These are phyloP conservation scores for Auanema freiburgensis DNA, from an alignment of 2,888 invertebrate species.

Conservation along the genomic window DNA sequence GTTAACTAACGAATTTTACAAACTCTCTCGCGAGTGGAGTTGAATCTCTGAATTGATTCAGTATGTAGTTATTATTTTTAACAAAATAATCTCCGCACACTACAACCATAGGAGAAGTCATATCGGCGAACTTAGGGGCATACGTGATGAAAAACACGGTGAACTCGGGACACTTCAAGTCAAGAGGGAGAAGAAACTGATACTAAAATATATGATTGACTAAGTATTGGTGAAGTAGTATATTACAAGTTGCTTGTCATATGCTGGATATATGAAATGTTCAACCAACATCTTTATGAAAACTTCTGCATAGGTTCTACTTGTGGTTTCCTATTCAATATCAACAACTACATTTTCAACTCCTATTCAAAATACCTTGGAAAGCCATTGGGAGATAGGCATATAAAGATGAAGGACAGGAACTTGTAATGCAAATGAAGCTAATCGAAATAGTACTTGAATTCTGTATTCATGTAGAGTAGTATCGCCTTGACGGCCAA, in stretches of 20 bases:
- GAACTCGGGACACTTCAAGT: slow-evolving; percentile 33
- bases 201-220: slow-evolving; percentile 24
- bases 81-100: slow-evolving; percentile 18
- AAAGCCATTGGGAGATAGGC: slow-evolving; percentile 35
- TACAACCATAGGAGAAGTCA: slow-evolving; percentile 15
- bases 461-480: slow-evolving; percentile 32
- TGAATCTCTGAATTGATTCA: slow-evolving; percentile 29
- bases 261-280: slow-evolving; percentile 28
- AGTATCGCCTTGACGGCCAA: slow-evolving; percentile 37
- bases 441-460: slow-evolving; percentile 24
- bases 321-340: slow-evolving; percentile 11
- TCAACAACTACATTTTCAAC: slow-evolving; percentile 1
- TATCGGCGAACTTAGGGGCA: slow-evolving; percentile 23
- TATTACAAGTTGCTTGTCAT: slow-evolving; percentile 17
- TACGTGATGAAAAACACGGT: slow-evolving; percentile 34
- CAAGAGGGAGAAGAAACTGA: slow-evolving; percentile 31
- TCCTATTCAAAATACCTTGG: slow-evolving; percentile 22
- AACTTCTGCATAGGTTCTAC: slow-evolving; percentile 24
- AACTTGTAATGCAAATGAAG: slow-evolving; percentile 35
- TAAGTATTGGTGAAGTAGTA: neutral
- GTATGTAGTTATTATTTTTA: slow-evolving; percentile 24
- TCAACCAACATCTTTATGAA: slow-evolving; percentile 33
- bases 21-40: slow-evolving; percentile 31
- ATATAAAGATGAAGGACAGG: slow-evolving; percentile 35
- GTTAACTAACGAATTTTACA: slow-evolving; percentile 22